Base-by-base conservation (phyloP, 2,888 invertebrate genomes). In the Dryobotodes eremita region DNA sequence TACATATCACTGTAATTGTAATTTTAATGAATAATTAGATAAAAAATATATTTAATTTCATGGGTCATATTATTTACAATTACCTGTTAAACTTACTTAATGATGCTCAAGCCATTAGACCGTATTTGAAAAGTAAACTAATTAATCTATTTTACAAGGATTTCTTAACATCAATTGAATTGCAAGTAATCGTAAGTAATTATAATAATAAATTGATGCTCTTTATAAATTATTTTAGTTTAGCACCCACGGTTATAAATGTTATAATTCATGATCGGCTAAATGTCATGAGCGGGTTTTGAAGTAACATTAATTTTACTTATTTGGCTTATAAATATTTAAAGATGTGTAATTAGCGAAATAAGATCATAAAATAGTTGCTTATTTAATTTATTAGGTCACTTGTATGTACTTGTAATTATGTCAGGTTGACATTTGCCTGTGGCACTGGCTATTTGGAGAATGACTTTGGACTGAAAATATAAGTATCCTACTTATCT, bases 181-280 rank as follows among this genome's bases (percentile, higher is more conserved):
- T 72, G 55, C 59, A 64, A 82, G 73, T 82, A 69, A 69, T 82
- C 46, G 42, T 65, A 1, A 8, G 64, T 68, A 70, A 70, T 83
- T 79, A 71, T n/a, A 71, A 74, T 73, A 72, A 77, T 68, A 82
- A 83, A 84, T 82, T 48, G 74, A 75, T 76, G 70, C 46, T 85
- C 55, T 65, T 46, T 50, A 74, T 74, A 61, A 36, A 66, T 74
- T 86, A 77, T 59, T 68, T 72, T 42, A 50, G 64, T 42, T 71
- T 64, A 17, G 59, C 69, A 59, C 75, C 71, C 73, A 86, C 83
- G 59, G 53, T 6, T 69, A 50, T 42, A 42, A 42, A 7, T 36
- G 31, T 36, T 36, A 36, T 82, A 71, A 77, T 71, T 86, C 68
- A 82, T 61, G 46, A 61, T 69, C 48, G 0, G 6, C 1, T 76